Conservation (phyloP, 1,140 invertebrate genomes). For the Myzus persicae region DNA sequence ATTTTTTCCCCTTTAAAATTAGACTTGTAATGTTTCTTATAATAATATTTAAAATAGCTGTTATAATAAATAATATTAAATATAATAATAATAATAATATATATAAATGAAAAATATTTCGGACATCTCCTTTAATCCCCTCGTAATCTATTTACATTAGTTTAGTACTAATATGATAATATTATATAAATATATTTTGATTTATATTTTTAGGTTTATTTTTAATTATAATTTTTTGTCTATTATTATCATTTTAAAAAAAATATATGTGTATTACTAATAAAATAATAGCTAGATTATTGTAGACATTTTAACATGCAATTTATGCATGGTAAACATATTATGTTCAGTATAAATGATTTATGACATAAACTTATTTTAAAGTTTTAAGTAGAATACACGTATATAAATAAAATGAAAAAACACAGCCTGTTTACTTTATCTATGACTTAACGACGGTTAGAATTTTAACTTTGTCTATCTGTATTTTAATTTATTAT, state of each 20-base stretch:
- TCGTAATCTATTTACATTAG: not conserved
- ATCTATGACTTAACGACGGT: not conserved
- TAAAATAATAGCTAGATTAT: constrained; percentile 22
- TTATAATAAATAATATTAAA: not conserved
- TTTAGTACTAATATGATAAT: constrained; percentile 38
- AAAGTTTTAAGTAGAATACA: constrained; percentile 32
- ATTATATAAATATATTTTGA: constrained; percentile 39
- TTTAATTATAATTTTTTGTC: constrained; percentile 50
- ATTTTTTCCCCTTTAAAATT: not conserved
- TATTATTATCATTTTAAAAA: constrained; percentile 33
- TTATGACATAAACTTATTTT: constrained; percentile 6
- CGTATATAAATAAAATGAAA: constrained; percentile 12
- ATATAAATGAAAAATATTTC: not conserved
- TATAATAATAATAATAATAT: not conserved
- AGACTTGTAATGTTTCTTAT: not conserved
- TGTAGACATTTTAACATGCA: not conserved
- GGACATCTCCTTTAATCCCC: not conserved
- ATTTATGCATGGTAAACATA: not conserved
- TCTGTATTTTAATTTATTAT: constrained; percentile 34
- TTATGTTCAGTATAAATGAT: not conserved
- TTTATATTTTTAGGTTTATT: constrained; percentile 56
- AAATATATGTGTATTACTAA: constrained; percentile 27
- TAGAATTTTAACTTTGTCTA: not conserved
- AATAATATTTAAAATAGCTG: not conserved
- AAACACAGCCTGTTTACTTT: not conserved